Base-by-base conservation (phyloP, 2,113 vertebrate genomes). In the Stigmatopora nigra region DNA sequence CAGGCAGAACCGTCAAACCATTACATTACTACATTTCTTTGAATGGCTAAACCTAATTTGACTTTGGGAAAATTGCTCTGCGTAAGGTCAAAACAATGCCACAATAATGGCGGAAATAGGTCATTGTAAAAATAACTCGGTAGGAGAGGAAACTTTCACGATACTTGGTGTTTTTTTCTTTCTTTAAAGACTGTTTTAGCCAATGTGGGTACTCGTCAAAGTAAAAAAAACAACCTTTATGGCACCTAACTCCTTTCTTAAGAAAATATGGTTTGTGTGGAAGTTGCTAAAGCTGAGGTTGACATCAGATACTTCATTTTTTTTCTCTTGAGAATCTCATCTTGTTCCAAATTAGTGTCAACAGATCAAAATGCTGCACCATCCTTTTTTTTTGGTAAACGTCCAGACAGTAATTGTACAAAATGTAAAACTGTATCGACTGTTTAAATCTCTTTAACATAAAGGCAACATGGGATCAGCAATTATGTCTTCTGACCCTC, bases 51-150 rank as follows among this genome's bases (percentile, higher is more conserved):
- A 91, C 86, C 91, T 91, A 92, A 92, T 92, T 92, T 91, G 88
- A 89, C 89, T 91, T 79, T 79, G 85, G 84, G 85, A 83, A 90
- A 91, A 90, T 89, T 90, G 90, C 87, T 91, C 89, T 35, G 72
- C 60, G 83, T 81, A 88, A 92, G 90, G 90, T 91, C 90, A 90
- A 86, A 85, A 90, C 82, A 91, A 90, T 91, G 89, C 81, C 89
- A 88, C 88, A 90, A 90, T 87, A 91, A 90, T 89, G 87, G 87
- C 82, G 87, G 88, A 91, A 92, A 91, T 91, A 87, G 90, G 89
- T 78, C 90, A 88, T 84, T 87, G 83, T 90, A 91, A 91, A 91
- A 91, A 91, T 90, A 91, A 89, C 89, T 79, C 85, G 86, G 85
- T 68, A 76, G 84, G 81, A 72, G 82, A 84, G 71, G 66, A 89